phyloP scores from a whole-genome alignment of 2,888 invertebrate genomes.

The Xanthorhoe designata region DNA sequence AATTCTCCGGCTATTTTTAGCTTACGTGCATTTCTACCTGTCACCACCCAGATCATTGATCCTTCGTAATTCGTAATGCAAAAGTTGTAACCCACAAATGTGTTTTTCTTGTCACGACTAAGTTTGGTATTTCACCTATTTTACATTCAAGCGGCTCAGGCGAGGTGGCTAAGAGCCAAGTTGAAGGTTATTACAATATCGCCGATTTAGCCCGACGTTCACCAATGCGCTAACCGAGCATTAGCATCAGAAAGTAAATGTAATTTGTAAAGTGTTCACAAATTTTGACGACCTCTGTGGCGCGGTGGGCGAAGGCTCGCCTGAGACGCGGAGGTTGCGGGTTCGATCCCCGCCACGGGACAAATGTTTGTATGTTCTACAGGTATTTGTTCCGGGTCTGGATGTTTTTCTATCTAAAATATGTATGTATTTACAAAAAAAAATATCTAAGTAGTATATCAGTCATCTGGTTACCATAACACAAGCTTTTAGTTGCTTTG shows the following conservation, averaged over 20 bases:
- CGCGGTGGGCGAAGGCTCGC: too few species aligned
- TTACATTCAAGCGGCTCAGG: slow-evolving; percentile 60
- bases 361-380: too few species aligned
- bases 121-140: slow-evolving; percentile 70
- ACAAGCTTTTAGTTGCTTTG: too few species aligned
- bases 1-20: slow-evolving; percentile 22
- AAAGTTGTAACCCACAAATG: slow-evolving; percentile 70
- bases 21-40: slow-evolving; percentile 32
- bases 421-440: too few species aligned
- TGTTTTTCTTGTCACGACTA: slow-evolving; percentile 70
- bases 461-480: too few species aligned
- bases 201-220: slow-evolving; percentile 3
- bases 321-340: too few species aligned
- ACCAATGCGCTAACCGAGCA: not conserved
- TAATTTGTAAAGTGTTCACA: not conserved
- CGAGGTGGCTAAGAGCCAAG: slow-evolving; percentile 56
- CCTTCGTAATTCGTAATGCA: slow-evolving; percentile 51
- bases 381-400: too few species aligned
- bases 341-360: too few species aligned
- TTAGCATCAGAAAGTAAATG: not conserved
- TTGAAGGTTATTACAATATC: slow-evolving; percentile 54
- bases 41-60: slow-evolving; percentile 53
- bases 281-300: too few species aligned
- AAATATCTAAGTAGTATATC: too few species aligned
- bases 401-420: too few species aligned